phyloP scores from a whole-genome alignment of 2,888 invertebrate species.

The Halictus quadricinctus region DNA sequence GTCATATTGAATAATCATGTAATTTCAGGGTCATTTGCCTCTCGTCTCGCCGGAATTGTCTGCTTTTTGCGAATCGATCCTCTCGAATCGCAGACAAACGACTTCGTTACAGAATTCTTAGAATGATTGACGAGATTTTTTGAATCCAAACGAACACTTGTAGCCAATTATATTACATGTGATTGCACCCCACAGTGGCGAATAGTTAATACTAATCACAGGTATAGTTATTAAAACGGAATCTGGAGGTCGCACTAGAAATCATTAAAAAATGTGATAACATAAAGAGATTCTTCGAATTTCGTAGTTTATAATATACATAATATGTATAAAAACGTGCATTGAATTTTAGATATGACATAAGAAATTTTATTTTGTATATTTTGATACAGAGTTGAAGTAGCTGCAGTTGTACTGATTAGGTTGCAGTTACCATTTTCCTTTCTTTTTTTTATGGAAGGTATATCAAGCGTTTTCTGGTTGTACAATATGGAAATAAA shows the following conservation, averaged over 20 bases:
- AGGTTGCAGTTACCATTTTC: neutral
- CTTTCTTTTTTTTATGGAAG: neutral
- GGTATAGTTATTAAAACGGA: neutral
- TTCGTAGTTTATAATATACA: neutral
- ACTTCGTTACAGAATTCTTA: conserved; percentile 74
- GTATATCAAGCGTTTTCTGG: neutral
- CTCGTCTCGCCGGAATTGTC: conserved; percentile 30
- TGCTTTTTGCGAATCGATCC: conserved; percentile 56
- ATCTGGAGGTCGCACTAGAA: neutral
- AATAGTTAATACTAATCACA: neutral
- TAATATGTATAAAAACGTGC: neutral
- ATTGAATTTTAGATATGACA: neutral
- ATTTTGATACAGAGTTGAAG: neutral
- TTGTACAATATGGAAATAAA: conserved; percentile 24
- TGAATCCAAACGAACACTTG: conserved; percentile 36
- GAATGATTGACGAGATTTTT: conserved; percentile 63
- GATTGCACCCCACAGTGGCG: neutral
- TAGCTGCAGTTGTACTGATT: neutral
- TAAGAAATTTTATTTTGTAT: neutral
- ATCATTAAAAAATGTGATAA: neutral
- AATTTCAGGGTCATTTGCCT: conserved; percentile 66
- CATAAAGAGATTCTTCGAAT: neutral
- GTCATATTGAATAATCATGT: conserved; percentile 76
- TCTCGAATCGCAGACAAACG: conserved; percentile 72
- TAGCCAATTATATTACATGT: neutral